Evolutionary conservation across 2,888 invertebrate genomes (phyloP).

Genomic region (Mythimna loreyi): DNA sequence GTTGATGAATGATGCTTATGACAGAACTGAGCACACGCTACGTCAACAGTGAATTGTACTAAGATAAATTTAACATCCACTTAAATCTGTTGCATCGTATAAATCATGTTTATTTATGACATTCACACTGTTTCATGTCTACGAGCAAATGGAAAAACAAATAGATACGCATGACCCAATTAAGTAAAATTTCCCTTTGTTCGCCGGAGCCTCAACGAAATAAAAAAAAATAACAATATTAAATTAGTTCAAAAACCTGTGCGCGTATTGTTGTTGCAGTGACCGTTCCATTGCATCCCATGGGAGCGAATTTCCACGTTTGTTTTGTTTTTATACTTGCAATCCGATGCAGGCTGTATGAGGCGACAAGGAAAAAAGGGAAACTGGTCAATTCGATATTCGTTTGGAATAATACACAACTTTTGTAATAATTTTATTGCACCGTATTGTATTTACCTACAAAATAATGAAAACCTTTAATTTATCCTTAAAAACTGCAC

Average conservation of each 20-base stretch:
- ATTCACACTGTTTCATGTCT: constrained; percentile 5
- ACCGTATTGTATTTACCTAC: not conserved
- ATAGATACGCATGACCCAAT: constrained; percentile 33
- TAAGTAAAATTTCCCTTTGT: constrained; percentile 46
- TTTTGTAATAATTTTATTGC: not conserved
- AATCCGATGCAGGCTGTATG: constrained; percentile 44
- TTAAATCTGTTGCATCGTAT: constrained; percentile 3
- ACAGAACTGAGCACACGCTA: too few species aligned
- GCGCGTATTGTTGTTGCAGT: constrained; percentile 45
- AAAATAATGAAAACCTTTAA: too few species aligned
- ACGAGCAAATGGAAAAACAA: constrained; percentile 3
- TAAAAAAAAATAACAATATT: constrained; percentile 44
- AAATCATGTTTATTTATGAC: constrained; percentile 12
- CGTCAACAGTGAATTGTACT: too few species aligned
- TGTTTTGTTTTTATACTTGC: constrained; percentile 42
- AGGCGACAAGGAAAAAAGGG: constrained; percentile 28
- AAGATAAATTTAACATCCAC: not conserved
- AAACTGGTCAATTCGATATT: constrained; percentile 9
- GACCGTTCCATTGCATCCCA: constrained; percentile 54
- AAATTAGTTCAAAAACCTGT: constrained; percentile 55
- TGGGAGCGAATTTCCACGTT: constrained; percentile 40
- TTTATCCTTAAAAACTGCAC: not conserved
- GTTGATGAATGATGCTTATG: too few species aligned
- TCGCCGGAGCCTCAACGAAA: constrained; percentile 5
- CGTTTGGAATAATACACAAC: constrained; percentile 9